These are phyloP conservation scores for Solenopsis invicta DNA, from an alignment of 1,140 invertebrate genomes.

Conservation along the genomic window DNA sequence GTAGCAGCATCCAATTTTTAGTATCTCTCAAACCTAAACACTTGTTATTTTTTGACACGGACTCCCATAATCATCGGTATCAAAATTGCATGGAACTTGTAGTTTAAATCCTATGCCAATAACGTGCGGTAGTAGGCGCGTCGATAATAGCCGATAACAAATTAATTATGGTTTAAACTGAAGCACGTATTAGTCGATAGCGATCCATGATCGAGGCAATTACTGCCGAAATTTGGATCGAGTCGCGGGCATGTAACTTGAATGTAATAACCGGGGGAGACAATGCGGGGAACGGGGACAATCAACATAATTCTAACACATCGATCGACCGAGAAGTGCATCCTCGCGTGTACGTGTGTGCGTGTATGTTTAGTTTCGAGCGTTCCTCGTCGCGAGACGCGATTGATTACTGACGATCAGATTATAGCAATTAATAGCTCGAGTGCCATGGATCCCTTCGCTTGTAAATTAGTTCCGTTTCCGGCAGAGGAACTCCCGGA, in stretches of 20 bases:
- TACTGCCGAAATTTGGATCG: slow-evolving; percentile 71
- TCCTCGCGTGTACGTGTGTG: neutral
- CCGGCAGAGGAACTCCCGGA: slow-evolving; percentile 70
- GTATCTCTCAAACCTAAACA: neutral
- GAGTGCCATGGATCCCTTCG: slow-evolving; percentile 68
- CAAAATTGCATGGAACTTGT: neutral
- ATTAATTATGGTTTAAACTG: slow-evolving; percentile 72
- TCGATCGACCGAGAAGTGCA: slow-evolving; percentile 63
- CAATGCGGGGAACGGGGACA: slow-evolving; percentile 65
- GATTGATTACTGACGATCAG: slow-evolving; percentile 76
- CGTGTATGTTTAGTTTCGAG: slow-evolving; percentile 35
- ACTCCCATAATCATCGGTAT: neutral
- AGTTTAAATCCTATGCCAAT: slow-evolving; percentile 40
- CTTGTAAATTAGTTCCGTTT: slow-evolving; percentile 77
- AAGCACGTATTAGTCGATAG: slow-evolving; percentile 70
- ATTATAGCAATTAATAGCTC: slow-evolving; percentile 77
- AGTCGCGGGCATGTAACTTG: slow-evolving; percentile 70
- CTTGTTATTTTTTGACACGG: neutral
- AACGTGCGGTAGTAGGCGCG: slow-evolving; percentile 22
- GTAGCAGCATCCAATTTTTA: neutral
- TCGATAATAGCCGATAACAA: slow-evolving; percentile 67
- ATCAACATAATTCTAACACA: slow-evolving; percentile 76
- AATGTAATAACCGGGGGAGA: slow-evolving; percentile 75
- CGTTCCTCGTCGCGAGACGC: slow-evolving; percentile 63
- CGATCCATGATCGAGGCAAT: slow-evolving; percentile 72